Percentiles rank a stretch among this genome's conserved stretches.
Conservation (phyloP, 64 coral and sea anemone species). For the Actinia tenebrosa region DNA sequence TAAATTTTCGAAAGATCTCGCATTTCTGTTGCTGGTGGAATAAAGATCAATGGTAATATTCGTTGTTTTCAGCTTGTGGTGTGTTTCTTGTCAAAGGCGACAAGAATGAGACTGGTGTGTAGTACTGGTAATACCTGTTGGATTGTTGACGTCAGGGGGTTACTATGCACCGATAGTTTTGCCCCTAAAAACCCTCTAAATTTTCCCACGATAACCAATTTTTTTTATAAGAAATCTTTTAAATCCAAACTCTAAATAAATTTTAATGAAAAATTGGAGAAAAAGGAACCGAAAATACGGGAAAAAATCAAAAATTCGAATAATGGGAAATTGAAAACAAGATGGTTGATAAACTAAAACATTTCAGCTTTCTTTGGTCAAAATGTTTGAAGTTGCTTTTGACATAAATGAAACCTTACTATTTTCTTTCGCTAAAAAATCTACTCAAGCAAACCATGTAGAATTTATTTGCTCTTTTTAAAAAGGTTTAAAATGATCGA, state of each 20-base stretch:
- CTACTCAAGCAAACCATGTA: background rate
- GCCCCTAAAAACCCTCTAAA: slow-evolving; percentile 10
- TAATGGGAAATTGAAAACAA: background rate
- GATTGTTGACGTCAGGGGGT: slow-evolving; percentile 67
- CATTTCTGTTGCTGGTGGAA: slow-evolving; percentile 9
- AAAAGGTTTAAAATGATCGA: background rate
- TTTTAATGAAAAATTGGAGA: background rate
- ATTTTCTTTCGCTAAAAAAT: background rate
- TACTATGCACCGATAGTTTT: slow-evolving; percentile 40
- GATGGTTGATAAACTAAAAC: background rate
- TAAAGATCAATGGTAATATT: slow-evolving; percentile 1
- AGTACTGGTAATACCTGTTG: background rate
- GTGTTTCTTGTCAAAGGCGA: background rate
- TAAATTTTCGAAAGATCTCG: background rate
- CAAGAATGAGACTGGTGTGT: background rate
- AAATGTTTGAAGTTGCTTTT: background rate
- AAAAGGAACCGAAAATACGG: background rate
- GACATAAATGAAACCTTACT: too few species aligned
- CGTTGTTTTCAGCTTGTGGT: background rate
- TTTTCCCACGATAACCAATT: background rate
- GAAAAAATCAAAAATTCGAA: background rate
- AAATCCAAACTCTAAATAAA: background rate
- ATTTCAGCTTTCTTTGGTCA: background rate
- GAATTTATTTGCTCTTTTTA: background rate
- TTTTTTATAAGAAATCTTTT: background rate